Evolutionary conservation across 1,140 invertebrate genomes (phyloP).

Genomic region (Bilobella aurantiaca): DNA sequence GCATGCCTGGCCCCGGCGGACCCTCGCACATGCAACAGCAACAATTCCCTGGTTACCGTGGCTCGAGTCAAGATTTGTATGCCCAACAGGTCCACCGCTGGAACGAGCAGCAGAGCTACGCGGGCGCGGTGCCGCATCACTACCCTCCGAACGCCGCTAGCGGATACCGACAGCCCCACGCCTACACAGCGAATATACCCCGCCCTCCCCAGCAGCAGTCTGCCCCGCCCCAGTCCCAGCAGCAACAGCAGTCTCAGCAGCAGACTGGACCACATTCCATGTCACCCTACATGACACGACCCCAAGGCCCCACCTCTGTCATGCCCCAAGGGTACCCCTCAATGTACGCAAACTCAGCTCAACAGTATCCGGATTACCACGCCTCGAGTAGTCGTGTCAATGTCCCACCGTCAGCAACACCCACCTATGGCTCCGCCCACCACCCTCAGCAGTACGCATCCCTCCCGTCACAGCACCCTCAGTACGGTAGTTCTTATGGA

Average conservation of each 20-base stretch:
- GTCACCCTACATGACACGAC: conserved; percentile 46
- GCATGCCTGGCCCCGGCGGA: conserved; percentile 23
- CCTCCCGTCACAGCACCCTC: conserved; percentile 26
- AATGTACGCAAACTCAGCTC: conserved; percentile 45
- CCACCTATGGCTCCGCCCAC: conserved; percentile 26
- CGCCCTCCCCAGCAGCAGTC: conserved; percentile 24
- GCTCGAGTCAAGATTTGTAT: conserved; percentile 34
- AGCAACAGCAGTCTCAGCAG: conserved; percentile 28
- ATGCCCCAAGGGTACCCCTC: conserved; percentile 38
- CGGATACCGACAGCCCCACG: conserved; percentile 30
- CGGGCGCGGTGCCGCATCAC: conserved; percentile 29
- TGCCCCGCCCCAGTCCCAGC: conserved; percentile 15
- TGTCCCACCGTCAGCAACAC: conserved; percentile 40
- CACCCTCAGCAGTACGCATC: conserved; percentile 29
- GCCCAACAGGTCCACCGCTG: conserved; percentile 32
- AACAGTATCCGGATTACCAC: conserved; percentile 41
- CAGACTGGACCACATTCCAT: conserved; percentile 34
- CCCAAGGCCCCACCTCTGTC: conserved; percentile 20
- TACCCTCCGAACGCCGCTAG: conserved; percentile 32
- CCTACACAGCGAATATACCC: conserved; percentile 30
- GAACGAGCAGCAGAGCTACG: conserved; percentile 42
- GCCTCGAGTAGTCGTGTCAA: conserved; percentile 38
- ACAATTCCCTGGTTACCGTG: conserved; percentile 32
- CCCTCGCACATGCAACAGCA: conserved; percentile 37
- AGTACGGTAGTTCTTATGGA: conserved; percentile 34